Base-by-base conservation (phyloP, 2,888 invertebrate genomes). In the Pyrrhia umbra region DNA sequence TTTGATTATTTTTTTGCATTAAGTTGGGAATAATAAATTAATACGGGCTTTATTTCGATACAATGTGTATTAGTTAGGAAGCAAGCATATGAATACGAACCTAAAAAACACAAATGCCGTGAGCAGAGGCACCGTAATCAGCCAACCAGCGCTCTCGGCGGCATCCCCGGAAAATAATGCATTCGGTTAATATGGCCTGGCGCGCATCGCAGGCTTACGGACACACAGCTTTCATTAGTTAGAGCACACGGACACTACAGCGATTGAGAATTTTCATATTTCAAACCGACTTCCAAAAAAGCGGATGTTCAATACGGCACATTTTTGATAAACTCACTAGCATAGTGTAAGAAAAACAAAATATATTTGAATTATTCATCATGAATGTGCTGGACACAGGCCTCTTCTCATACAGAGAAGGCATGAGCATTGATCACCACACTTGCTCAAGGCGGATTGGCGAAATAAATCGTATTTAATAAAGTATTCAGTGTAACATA, bases 81-180 rank as follows among this genome's bases (percentile, higher is more conserved):
- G 91, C 91, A 91, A 90, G 92, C 90, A 69, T 77, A 80, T 80
- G 87, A 34, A 76, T 94, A 95, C 95, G 85, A 93, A 95, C 95
- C 95, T 95, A 95, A 93, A 70, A 94, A 94, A 92, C 87, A 88
- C 82, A 92, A 92, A 90, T 92, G 90, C 87, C 88, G 94, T 94
- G 93, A 95, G 93, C 91, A 92, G 94, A 92, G 92, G 91, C 90
- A 92, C 93, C 93, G 92, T 84, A 81, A 80, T 83, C 91, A 87
- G 89, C 90, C 90, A 87, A 82, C 85, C 90, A 86, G 92, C 91
- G 83, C 68, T 79, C 92, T 90, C 92, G 91, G 86, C 85, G 88
- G 59, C 80, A 77, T 83, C 88, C n/a, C 93, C 93, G 91, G 92
- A 91, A 93, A 92, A 92, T 83, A 94, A 94, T 73, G 91, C 90